These are phyloP conservation scores for Hyphantria cunea DNA, from an alignment of 1,140 invertebrate species.

Conservation along the genomic window DNA sequence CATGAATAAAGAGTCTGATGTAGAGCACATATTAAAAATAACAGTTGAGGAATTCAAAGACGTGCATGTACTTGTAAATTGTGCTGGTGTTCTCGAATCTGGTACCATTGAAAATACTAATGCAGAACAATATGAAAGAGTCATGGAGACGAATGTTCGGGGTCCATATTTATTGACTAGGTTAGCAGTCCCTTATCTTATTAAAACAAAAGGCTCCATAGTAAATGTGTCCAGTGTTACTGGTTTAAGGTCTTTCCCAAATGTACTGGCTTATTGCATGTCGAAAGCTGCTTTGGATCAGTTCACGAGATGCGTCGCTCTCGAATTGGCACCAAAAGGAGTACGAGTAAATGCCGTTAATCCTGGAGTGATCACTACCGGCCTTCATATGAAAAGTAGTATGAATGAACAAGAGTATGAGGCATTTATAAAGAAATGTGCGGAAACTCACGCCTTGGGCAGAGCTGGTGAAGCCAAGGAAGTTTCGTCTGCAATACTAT, in stretches of 20 bases:
- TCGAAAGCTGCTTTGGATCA: slow-evolving; percentile 93
- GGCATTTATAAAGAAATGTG: slow-evolving; percentile 87
- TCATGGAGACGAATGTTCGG: slow-evolving; percentile 90
- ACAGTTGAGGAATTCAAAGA: slow-evolving; percentile 83
- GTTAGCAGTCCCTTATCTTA: slow-evolving; percentile 88
- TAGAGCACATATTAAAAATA: slow-evolving; percentile 83
- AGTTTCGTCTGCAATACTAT: slow-evolving; percentile 89
- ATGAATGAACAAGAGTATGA: slow-evolving; percentile 86
- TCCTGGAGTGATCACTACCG: slow-evolving; percentile 89
- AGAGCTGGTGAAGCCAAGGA: slow-evolving; percentile 87
- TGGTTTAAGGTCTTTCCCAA: slow-evolving; percentile 87
- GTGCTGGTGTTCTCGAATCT: slow-evolving; percentile 86
- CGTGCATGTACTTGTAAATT: slow-evolving; percentile 90
- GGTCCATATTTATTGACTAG: slow-evolving; percentile 88
- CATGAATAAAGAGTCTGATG: slow-evolving; percentile 85
- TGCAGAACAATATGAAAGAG: slow-evolving; percentile 87
- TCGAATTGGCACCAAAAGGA: slow-evolving; percentile 87
- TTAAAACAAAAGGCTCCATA: slow-evolving; percentile 87
- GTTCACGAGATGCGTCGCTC: slow-evolving; percentile 87
- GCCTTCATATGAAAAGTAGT: slow-evolving; percentile 87
- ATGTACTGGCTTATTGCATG: slow-evolving; percentile 88
- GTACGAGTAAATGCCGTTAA: slow-evolving; percentile 91
- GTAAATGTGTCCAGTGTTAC: slow-evolving; percentile 92
- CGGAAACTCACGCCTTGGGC: slow-evolving; percentile 89
- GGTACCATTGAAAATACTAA: slow-evolving; percentile 89